Percentiles rank a stretch among this genome's conserved stretches.
These are phyloP conservation scores for Ophioderma brevispina DNA, from an alignment of 35 echinoderm and acorn worm species.

Conservation along the genomic window DNA sequence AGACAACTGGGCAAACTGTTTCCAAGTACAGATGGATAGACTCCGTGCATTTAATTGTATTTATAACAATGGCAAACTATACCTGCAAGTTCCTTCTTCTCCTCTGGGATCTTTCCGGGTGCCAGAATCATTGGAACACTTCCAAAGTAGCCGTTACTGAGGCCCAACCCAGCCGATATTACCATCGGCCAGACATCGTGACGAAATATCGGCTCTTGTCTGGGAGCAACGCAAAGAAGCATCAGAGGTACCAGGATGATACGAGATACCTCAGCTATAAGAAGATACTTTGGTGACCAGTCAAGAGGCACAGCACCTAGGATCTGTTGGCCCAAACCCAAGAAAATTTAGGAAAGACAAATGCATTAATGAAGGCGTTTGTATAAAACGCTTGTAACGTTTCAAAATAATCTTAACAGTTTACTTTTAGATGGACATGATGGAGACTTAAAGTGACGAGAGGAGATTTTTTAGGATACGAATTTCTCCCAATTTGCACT, in stretches of 20 bases:
- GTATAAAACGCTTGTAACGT: neutral
- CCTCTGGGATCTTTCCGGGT: conserved; percentile 50
- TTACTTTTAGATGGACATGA: neutral
- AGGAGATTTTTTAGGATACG: no score
- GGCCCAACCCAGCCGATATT: conserved; percentile 54
- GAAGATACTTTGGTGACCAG: conserved; percentile 39
- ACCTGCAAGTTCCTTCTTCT: conserved; percentile 73
- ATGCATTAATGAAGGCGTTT: no score
- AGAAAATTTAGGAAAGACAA: no score
- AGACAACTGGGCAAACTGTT: no score
- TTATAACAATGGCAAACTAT: neutral
- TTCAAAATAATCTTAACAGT: neutral
- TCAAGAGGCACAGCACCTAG: conserved; percentile 62
- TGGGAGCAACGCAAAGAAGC: conserved; percentile 64
- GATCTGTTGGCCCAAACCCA: no score
- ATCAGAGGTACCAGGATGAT: conserved; percentile 59
- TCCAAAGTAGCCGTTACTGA: conserved; percentile 83
- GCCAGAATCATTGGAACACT: conserved; percentile 82
- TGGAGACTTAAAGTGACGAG: no score
- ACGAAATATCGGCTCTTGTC: conserved; percentile 36
- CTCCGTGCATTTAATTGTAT: no score
- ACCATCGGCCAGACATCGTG: conserved; percentile 62
- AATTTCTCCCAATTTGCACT: no score
- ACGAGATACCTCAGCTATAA: conserved; percentile 36
- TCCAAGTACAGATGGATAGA: no score